These are phyloP conservation scores for Hepsetus odoe DNA, from an alignment of 2,113 vertebrate genomes.

Conservation along the genomic window DNA sequence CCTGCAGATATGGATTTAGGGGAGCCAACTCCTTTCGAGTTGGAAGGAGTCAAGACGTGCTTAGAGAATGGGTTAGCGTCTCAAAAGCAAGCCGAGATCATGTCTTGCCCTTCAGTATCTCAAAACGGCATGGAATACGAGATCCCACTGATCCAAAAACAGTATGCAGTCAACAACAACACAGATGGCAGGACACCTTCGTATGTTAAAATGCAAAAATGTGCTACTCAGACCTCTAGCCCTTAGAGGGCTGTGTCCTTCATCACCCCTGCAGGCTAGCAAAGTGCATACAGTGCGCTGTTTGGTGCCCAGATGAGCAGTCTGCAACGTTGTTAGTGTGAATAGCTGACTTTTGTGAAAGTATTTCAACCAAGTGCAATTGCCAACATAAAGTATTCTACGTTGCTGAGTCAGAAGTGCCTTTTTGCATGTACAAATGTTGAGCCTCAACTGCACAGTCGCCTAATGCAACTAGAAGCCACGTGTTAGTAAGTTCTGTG, in stretches of 20 bases:
- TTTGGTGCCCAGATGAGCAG: conserved; percentile 23
- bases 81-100: conserved; percentile 75
- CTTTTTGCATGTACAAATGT: conserved; percentile 50
- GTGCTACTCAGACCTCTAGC: conserved; percentile 35
- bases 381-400: conserved; percentile 51
- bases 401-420: conserved; percentile 62
- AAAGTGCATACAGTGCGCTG: conserved; percentile 20
- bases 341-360: conserved; percentile 42
- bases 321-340: conserved; percentile 44
- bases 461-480: background rate
- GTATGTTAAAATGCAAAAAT: conserved; percentile 78
- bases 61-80: conserved; percentile 78
- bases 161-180: conserved; percentile 82
- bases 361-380: conserved; percentile 72
- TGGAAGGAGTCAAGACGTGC: conserved; percentile 87
- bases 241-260: conserved; percentile 15
- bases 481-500: background rate
- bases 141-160: conserved; percentile 85
- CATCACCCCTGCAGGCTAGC: conserved; percentile 47
- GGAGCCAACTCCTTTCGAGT: conserved; percentile 82
- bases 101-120: conserved; percentile 59
- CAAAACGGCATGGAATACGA: conserved; percentile 81
- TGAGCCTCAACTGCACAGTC: conserved; percentile 18
- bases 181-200: conserved; percentile 79
- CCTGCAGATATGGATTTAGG: conserved; percentile 66